Conservation (phyloP, 2,113 vertebrate genomes). For the Tauraco erythrolophus region DNA sequence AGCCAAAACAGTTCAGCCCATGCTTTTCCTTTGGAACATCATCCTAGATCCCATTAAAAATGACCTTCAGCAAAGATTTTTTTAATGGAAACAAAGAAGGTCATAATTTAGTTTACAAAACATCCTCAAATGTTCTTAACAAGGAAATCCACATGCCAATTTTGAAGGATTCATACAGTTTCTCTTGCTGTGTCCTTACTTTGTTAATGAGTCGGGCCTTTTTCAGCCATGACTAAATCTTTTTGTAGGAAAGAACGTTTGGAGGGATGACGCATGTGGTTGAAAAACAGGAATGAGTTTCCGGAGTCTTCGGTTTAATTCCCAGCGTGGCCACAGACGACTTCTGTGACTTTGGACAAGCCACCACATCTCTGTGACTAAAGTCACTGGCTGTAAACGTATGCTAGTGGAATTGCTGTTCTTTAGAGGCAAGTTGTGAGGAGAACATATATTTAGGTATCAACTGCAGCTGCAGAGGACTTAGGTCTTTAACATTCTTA, state of each 20-base stretch:
- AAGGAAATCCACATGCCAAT: not conserved
- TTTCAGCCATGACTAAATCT: conserved; percentile 30
- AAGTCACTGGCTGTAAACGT: not conserved
- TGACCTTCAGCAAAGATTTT: not conserved
- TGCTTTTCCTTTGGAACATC: not conserved
- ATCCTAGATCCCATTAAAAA: not conserved
- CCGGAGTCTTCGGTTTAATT: conserved; percentile 24
- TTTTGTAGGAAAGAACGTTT: not conserved
- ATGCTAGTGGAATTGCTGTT: not conserved
- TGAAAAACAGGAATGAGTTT: conserved; percentile 29
- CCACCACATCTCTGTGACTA: conserved; percentile 13
- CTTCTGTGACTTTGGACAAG: conserved; percentile 12
- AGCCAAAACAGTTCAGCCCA: not conserved
- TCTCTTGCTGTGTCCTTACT: not conserved
- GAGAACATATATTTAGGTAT: not conserved
- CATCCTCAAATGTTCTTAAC: not conserved
- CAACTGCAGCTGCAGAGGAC: not conserved
- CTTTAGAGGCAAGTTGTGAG: not conserved
- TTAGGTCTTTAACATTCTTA: not conserved
- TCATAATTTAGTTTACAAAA: conserved; percentile 15
- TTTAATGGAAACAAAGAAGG: not conserved
- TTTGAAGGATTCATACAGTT: not conserved
- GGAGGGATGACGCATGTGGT: not conserved
- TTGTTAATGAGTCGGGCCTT: not conserved
- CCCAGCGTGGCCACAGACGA: conserved; percentile 35